Conservation (phyloP, 2,113 vertebrate genomes). For the Sula dactylatra region DNA sequence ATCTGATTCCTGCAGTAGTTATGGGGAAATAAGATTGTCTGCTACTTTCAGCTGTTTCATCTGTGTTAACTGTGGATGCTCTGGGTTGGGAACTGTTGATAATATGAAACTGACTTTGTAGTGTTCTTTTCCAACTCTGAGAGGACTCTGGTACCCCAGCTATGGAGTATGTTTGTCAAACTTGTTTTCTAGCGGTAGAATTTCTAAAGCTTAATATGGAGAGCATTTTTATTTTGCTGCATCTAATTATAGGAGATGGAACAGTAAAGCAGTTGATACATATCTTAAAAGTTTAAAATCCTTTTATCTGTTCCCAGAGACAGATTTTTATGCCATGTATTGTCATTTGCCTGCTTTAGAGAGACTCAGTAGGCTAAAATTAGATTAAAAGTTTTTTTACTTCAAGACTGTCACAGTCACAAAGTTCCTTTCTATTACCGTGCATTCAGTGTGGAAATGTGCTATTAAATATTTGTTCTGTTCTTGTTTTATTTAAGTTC, state of each 20-base stretch:
- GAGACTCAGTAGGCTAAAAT: neutral
- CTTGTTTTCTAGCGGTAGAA: neutral
- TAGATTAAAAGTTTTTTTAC: neutral
- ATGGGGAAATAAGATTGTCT: neutral
- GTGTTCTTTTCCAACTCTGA: neutral
- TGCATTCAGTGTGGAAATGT: neutral
- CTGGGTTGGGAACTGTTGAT: neutral
- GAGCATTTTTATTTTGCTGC: neutral
- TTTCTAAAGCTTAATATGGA: neutral
- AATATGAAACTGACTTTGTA: neutral
- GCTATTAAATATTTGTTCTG: neutral
- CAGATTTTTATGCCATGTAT: neutral
- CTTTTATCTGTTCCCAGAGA: neutral
- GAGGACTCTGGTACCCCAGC: neutral
- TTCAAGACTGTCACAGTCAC: neutral
- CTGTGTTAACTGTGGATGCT: neutral
- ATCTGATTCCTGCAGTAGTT: neutral
- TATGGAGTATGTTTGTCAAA: neutral
- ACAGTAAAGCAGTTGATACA: neutral
- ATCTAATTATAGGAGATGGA: neutral
- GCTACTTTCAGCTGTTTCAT: neutral
- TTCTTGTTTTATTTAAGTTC: neutral
- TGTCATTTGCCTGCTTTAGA: neutral
- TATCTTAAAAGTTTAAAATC: neutral
- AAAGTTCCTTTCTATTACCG: neutral